Evolutionary conservation across 2,888 invertebrate species (phyloP).

Genomic region (Drosophila flavopinicola): DNA sequence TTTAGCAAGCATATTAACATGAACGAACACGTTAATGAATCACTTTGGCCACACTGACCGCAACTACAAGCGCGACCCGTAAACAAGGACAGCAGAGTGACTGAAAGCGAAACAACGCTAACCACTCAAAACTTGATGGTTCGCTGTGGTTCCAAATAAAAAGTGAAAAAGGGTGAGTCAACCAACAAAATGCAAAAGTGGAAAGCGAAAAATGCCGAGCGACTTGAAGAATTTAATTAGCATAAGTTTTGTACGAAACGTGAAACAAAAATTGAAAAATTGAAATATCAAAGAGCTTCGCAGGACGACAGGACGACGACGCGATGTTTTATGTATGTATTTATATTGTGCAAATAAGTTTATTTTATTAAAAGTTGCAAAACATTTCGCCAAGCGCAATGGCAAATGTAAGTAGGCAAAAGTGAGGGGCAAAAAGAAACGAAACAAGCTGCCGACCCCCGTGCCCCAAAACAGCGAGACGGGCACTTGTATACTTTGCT

Average conservation of each 20-base stretch:
- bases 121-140: constrained; percentile 48
- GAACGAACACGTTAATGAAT: constrained; percentile 66
- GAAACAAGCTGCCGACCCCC: constrained; percentile 11
- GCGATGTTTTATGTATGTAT: constrained; percentile 61
- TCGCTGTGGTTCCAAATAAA: constrained; percentile 28
- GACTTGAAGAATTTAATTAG: constrained; percentile 66
- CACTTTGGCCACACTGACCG: constrained; percentile 57
- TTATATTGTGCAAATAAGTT: constrained; percentile 68
- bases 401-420: constrained; percentile 55
- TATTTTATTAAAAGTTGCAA: constrained; percentile 73
- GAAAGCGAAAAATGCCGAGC: constrained; percentile 41
- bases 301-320: constrained; percentile 3
- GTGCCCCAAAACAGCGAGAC: constrained; percentile 35
- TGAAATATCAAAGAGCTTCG: constrained; percentile 69
- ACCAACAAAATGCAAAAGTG: constrained; percentile 24
- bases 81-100: constrained; percentile 5
- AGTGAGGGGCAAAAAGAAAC: constrained; percentile 15
- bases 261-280: constrained; percentile 65
- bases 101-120: constrained; percentile 7
- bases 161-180: neutral
- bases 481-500: constrained; percentile 54
- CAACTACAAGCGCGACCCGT: constrained; percentile 37
- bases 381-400: constrained; percentile 62
- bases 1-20: constrained; percentile 65
- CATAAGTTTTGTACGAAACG: constrained; percentile 57